Conservation (phyloP, 53 echinoderm and acorn worm genomes). For the Temnopleurus reevesii region DNA sequence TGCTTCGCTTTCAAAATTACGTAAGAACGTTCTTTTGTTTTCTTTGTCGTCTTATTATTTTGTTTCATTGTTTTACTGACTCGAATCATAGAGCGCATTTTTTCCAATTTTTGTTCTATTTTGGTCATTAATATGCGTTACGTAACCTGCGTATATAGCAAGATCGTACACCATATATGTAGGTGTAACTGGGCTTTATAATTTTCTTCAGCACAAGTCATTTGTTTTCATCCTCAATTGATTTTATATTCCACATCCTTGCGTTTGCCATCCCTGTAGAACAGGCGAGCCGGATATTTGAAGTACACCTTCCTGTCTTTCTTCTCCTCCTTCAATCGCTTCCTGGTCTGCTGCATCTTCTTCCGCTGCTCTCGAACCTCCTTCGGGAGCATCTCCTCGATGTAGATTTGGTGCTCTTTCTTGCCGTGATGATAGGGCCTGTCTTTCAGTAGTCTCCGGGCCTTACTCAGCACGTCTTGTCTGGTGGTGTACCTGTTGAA, state of each 20-base stretch:
- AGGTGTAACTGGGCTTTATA: too few relatives aligned
- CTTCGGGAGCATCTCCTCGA: background rate
- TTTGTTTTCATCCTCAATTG: too few relatives aligned
- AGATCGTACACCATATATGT: too few relatives aligned
- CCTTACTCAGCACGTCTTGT: background rate
- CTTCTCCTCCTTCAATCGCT: background rate
- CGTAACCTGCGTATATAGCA: too few relatives aligned
- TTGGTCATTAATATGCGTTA: too few relatives aligned
- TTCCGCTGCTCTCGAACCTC: background rate
- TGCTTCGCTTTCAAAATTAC: too few relatives aligned
- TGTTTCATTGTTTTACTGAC: too few relatives aligned
- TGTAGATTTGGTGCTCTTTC: background rate
- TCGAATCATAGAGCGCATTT: too few relatives aligned
- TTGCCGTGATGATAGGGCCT: background rate
- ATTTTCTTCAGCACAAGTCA: too few relatives aligned
- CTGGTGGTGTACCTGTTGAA: slow-evolving; percentile 4
- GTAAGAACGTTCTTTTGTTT: too few relatives aligned
- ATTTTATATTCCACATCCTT: background rate
- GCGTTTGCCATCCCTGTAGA: background rate
- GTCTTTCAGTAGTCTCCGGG: background rate
- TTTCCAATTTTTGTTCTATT: too few relatives aligned
- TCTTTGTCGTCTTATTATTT: too few relatives aligned
- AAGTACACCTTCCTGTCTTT: background rate
- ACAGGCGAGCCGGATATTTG: background rate
- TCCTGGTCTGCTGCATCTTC: background rate